Evolutionary conservation across 2,797 vertebrate genomes (phyloP).

Genomic region (Botia kubotai): DNA sequence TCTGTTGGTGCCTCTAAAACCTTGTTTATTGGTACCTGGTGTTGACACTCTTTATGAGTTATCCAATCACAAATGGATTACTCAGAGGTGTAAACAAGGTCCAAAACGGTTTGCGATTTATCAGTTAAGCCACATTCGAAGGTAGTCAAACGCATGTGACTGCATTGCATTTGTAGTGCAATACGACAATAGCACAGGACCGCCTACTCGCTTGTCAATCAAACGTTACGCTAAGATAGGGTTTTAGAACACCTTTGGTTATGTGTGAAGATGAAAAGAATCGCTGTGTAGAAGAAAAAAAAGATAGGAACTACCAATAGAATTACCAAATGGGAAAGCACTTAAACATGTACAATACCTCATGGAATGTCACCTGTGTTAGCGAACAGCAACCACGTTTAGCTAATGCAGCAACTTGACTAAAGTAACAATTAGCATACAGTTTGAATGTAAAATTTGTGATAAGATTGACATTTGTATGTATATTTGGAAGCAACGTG

Average conservation of each 20-base stretch:
- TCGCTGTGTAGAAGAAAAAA: too few species aligned
- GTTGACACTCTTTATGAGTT: neutral
- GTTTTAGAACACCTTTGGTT: neutral
- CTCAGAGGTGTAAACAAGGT: neutral
- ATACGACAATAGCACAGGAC: neutral
- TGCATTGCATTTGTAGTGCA: neutral
- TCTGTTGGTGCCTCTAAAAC: neutral
- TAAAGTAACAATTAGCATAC: neutral
- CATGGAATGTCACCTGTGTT: too few species aligned
- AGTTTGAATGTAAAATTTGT: neutral
- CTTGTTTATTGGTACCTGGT: neutral
- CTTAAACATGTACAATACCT: neutral
- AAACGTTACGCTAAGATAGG: neutral
- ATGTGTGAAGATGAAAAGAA: too few species aligned
- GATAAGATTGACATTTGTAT: neutral
- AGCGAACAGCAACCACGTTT: neutral
- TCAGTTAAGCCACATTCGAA: neutral
- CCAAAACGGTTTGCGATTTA: neutral
- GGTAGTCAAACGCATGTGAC: neutral
- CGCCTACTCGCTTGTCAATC: neutral
- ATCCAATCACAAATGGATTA: neutral
- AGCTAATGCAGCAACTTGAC: neutral
- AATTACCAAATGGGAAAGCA: neutral
- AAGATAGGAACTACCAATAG: too few species aligned
- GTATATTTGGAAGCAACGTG: neutral